Percentiles rank a stretch among this genome's conserved stretches.
Evolutionary conservation across 2,888 invertebrate species (phyloP).

Genomic region (Macrophya alboannulata): DNA sequence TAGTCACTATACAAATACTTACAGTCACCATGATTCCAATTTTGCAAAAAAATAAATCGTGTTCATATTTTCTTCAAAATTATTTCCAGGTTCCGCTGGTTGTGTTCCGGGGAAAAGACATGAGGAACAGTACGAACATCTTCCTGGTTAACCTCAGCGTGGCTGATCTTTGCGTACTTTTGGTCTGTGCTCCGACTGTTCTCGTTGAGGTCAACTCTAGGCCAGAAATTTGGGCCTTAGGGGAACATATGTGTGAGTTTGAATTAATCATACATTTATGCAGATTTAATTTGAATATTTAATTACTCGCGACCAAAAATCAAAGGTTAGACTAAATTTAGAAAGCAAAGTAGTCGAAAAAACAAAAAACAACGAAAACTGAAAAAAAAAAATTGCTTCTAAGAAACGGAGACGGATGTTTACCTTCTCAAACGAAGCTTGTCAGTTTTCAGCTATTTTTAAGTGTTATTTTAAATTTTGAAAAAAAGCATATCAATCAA

Average conservation of each 20-base stretch:
- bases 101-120: conserved; percentile 94
- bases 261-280: neutral
- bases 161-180: conserved; percentile 94
- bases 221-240: conserved; percentile 96
- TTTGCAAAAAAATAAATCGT: neutral
- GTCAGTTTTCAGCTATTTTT: conserved; percentile 6
- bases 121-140: conserved; percentile 97
- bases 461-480: conserved; percentile 23
- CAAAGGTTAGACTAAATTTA: neutral
- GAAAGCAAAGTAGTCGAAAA: neutral
- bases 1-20: neutral
- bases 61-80: neutral
- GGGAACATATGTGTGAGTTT: conserved; percentile 96
- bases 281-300: neutral
- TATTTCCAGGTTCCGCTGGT: conserved; percentile 87
- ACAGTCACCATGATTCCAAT: neutral
- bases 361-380: too few species aligned
- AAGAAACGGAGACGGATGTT: conserved; percentile 1
- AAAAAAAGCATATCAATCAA: conserved; percentile 32
- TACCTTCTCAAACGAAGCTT: neutral
- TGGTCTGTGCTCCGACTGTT: conserved; percentile 96
- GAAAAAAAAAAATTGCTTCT: neutral
- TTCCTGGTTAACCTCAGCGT: conserved; percentile 96
- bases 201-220: conserved; percentile 96
- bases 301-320: neutral